Evolutionary conservation across 37 sponge, comb jelly and placozoan species (phyloP).

Genomic region (Chondrosia reniformis): DNA sequence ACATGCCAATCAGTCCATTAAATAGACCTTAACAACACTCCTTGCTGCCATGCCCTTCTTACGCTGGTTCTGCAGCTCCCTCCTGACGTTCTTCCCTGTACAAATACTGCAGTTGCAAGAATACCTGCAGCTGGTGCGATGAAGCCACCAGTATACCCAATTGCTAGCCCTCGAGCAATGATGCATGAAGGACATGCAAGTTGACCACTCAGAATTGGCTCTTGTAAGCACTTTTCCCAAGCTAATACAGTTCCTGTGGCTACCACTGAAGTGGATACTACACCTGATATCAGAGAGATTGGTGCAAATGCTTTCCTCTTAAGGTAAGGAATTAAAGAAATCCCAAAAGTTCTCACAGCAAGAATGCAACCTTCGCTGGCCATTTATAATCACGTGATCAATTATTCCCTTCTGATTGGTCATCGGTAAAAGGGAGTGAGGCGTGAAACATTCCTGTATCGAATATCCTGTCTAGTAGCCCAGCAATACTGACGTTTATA

Average conservation of each 20-base stretch:
- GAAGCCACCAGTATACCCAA: background rate
- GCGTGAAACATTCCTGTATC: background rate
- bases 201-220: too few species aligned
- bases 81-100: background rate
- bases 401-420: background rate
- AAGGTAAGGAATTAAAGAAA: too few species aligned
- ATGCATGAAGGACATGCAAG: slow-evolving; percentile 1
- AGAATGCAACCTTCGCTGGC: too few species aligned
- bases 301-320: too few species aligned
- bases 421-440: background rate
- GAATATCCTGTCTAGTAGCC: background rate
- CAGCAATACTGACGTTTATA: background rate
- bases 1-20: background rate
- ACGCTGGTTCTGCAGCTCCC: background rate
- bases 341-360: too few species aligned
- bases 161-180: background rate
- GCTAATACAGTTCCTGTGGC: too few species aligned
- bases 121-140: background rate
- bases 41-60: background rate
- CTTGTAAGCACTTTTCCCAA: too few species aligned
- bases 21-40: background rate
- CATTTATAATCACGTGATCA: slow-evolving; percentile 16
- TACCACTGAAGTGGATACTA: too few species aligned
- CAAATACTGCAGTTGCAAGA: too few species aligned
- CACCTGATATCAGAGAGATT: too few species aligned